These are phyloP conservation scores for Pristionchus exspectatus DNA, from an alignment of 2,888 invertebrate genomes.

Conservation along the genomic window DNA sequence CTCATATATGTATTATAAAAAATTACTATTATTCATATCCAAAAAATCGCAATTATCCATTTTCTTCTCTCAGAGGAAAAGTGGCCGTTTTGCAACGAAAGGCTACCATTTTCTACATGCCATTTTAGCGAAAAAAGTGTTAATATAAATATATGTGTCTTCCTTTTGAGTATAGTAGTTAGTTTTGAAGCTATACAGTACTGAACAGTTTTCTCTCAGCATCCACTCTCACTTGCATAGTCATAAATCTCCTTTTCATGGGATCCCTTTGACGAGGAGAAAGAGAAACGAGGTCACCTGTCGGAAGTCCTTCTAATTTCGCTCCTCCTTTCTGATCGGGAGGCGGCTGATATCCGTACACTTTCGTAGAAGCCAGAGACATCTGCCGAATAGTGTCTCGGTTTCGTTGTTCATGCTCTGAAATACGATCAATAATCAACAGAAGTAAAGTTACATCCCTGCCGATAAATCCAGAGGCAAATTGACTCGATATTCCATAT, in stretches of 20 bases:
- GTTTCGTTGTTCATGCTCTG: neutral
- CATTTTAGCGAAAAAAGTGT: too few species aligned
- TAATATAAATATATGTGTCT: too few species aligned
- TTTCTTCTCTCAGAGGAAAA: too few species aligned
- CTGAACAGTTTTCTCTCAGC: neutral
- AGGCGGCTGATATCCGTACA: neutral
- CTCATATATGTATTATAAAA: too few species aligned
- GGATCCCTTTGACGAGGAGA: neutral
- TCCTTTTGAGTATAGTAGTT: neutral
- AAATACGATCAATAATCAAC: neutral
- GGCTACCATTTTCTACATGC: too few species aligned
- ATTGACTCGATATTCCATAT: neutral
- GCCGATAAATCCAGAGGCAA: neutral
- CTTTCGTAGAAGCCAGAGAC: too few species aligned
- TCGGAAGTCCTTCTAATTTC: slow-evolving; percentile 32
- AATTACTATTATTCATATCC: too few species aligned
- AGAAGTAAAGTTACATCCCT: neutral
- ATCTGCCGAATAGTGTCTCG: too few species aligned
- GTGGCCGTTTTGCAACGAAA: too few species aligned
- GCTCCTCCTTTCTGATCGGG: neutral
- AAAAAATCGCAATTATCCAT: too few species aligned
- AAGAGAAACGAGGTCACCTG: neutral
- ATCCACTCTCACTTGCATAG: neutral
- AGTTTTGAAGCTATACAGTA: neutral
- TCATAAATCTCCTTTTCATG: neutral